Percentiles rank a stretch among this genome's conserved stretches.
These are phyloP conservation scores for Paratrypauchen microcephalus DNA, from an alignment of 2,797 vertebrate genomes.

Conservation along the genomic window DNA sequence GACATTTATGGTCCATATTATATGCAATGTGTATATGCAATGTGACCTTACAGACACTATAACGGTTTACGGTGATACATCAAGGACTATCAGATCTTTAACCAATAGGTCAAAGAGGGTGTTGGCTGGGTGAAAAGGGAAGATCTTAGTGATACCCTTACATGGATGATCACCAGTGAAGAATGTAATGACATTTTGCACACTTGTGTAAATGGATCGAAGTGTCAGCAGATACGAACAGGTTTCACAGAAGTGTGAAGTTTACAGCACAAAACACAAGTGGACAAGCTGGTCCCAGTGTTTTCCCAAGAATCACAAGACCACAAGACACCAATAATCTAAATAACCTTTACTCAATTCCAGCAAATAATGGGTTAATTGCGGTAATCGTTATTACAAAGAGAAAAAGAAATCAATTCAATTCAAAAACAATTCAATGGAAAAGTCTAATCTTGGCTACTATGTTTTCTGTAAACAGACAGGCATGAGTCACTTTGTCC, in stretches of 20 bases:
- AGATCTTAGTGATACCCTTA: neutral
- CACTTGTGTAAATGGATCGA: slow-evolving; percentile 3
- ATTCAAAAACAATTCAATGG: neutral
- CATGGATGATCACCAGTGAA: neutral
- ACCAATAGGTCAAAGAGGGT: neutral
- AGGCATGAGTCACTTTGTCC: slow-evolving; percentile 23
- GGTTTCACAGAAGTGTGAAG: slow-evolving; percentile 27
- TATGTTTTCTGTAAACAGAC: slow-evolving; percentile 11
- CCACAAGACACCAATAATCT: neutral
- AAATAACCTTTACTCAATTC: neutral
- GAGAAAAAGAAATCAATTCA: too few relatives aligned
- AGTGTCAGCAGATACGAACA: slow-evolving; percentile 40
- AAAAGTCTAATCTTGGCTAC: neutral
- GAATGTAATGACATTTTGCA: neutral
- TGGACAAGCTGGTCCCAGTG: neutral
- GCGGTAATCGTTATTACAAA: neutral
- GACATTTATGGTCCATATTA: too few relatives aligned
- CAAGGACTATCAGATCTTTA: slow-evolving; percentile 1
- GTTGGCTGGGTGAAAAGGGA: neutral
- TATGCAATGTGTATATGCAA: too few relatives aligned
- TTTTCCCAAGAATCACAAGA: neutral
- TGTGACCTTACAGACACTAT: neutral
- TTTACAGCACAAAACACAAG: slow-evolving; percentile 10
- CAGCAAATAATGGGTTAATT: neutral
- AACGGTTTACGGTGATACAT: too few relatives aligned